Evolutionary conservation across 2,888 invertebrate species (phyloP), one percentile per base, ranked within the genome.

Genomic region (Fissipunctia ypsillon): DNA sequence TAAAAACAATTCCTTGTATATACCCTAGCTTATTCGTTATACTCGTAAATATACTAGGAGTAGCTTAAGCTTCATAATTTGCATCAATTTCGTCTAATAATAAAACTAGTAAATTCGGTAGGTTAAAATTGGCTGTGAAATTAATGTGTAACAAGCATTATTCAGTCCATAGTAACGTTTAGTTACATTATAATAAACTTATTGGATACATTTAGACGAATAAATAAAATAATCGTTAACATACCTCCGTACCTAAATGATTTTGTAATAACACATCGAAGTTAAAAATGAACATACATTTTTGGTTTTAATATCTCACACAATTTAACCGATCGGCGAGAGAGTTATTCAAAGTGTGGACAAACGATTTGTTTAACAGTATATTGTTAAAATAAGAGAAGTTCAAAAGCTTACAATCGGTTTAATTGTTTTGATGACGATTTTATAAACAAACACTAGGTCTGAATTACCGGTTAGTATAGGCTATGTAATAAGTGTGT

Each of bases 121-220:
- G 93, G 85, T 87, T 89, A 90, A 92, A 93, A 93, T 92, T 93
- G 96, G 96, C 96, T 96, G 96, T 96, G 96, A 96, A 93, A 88
- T 89, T 88, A 92, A 92, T 91, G 91, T 93, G 91, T 90, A 69
- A 90, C 88, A 85, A 87, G 80, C 90, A 91, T 92, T 92, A 87
- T 89, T 93, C 93, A 93, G 92, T 94, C 93, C 91, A 92, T 91
- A 87, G 77, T 85, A 85, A 85, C 83, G 60, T 83, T 85, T 85
- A 87, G 73, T 83, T 86, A 69, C 84, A 70, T 82, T 56, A 28
- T 45, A 61, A 48, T 56, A 67, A 59, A 50, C 64, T 31, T 64
- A 80, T 75, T 77, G 52, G 38, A 78, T 75, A 81, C 70, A 78
- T 77, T 50, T 81, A 81, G 72, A 66, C 16, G 45, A 77, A 41